Percentiles rank a stretch among this genome's conserved stretches.
phyloP scores from a whole-genome alignment of 2,888 invertebrate species.

The Rhingia campestris region DNA sequence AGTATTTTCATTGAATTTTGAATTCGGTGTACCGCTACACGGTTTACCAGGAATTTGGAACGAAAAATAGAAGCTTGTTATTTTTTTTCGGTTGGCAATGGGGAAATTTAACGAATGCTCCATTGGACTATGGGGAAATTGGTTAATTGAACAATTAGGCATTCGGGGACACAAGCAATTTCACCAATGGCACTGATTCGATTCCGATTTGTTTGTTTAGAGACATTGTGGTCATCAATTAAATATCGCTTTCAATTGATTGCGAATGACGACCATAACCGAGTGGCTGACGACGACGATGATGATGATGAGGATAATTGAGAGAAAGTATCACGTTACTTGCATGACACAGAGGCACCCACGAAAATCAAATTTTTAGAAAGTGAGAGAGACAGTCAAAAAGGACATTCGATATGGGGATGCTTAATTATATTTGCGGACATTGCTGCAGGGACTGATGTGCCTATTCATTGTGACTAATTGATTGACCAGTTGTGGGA shows the following conservation, averaged over 20 bases:
- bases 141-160: constrained; percentile 73
- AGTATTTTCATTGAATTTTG: constrained; percentile 68
- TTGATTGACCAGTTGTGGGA: neutral
- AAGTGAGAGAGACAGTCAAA: neutral
- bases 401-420: constrained; percentile 24
- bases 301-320: constrained; percentile 54
- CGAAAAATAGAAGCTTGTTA: neutral
- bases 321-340: constrained; percentile 70
- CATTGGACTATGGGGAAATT: constrained; percentile 35
- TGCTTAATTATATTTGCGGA: neutral
- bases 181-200: constrained; percentile 57
- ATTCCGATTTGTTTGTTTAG: constrained; percentile 66
- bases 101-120: constrained; percentile 31
- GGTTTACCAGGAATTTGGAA: constrained; percentile 46
- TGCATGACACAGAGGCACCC: constrained; percentile 22
- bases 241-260: constrained; percentile 71
- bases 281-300: neutral
- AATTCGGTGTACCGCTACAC: constrained; percentile 6
- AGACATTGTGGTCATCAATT: constrained; percentile 66
- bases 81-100: neutral
- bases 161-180: constrained; percentile 46
- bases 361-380: constrained; percentile 11
- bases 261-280: constrained; percentile 51
- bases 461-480: neutral
- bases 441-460: neutral